phyloP scores from a whole-genome alignment of 2,888 invertebrate genomes.

The Sclerodermus sp. region DNA sequence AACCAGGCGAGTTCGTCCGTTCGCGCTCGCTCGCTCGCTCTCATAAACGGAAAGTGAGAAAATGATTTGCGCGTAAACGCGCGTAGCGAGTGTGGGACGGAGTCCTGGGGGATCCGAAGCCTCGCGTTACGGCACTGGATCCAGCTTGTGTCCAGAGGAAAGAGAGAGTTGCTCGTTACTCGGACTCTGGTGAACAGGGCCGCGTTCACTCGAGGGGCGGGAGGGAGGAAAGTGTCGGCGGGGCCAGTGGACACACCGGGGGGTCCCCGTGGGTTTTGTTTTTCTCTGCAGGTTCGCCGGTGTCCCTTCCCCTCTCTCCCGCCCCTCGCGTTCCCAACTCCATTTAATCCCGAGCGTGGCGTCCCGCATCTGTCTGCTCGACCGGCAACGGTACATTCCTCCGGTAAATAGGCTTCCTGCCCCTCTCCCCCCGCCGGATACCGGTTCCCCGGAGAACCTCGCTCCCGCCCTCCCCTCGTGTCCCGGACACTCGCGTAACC shows the following conservation, averaged over 20 bases:
- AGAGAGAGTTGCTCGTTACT: constrained; percentile 2
- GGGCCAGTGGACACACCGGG: constrained; percentile 11
- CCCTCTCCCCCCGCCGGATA: too few relatives aligned
- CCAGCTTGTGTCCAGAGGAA: background rate
- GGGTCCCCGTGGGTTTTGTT: constrained; percentile 20
- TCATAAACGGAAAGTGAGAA: too few relatives aligned
- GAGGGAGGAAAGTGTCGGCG: background rate
- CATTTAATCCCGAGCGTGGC: constrained; percentile 24
- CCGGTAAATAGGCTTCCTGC: background rate
- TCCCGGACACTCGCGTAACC: too few relatives aligned
- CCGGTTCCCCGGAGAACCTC: too few relatives aligned
- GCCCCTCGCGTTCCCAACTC: too few relatives aligned
- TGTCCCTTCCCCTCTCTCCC: too few relatives aligned
- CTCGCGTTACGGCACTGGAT: constrained; percentile 19
- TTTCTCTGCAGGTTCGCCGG: too few relatives aligned
- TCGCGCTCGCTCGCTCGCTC: too few relatives aligned
- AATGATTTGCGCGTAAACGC: too few relatives aligned
- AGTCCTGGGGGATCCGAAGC: constrained; percentile 5
- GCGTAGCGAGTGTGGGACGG: too few relatives aligned
- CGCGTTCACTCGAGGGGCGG: constrained; percentile 4
- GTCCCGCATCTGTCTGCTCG: constrained; percentile 24
- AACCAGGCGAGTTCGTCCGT: too few relatives aligned
- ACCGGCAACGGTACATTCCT: constrained; percentile 34
- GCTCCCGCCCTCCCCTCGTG: too few relatives aligned
- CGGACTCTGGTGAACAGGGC: background rate